Conservation (phyloP, 2,797 vertebrate species). For the Eulemur albifrons region DNA sequence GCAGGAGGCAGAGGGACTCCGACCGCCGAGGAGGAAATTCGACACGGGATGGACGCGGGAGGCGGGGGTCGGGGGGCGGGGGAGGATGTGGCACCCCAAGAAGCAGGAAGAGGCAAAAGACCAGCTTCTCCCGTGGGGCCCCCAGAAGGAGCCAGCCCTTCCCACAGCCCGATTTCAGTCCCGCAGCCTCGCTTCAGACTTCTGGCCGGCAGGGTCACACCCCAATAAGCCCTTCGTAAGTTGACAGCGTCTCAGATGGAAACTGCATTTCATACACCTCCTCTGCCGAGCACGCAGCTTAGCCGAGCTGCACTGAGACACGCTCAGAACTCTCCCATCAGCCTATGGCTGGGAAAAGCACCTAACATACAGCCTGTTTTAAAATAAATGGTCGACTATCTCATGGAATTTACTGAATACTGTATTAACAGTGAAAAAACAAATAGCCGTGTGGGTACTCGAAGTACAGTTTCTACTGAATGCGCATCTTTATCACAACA, state of each 20-base stretch:
- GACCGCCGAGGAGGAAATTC: neutral
- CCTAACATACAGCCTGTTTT: neutral
- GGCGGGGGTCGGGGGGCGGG: too few relatives aligned
- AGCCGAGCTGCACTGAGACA: neutral
- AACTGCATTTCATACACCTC: too few relatives aligned
- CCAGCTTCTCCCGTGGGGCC: neutral
- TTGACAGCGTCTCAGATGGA: neutral
- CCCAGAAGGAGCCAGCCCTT: neutral
- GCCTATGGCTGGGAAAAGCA: neutral
- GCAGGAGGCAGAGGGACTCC: neutral
- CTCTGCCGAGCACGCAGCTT: rapidly evolving
- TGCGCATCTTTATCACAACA: neutral
- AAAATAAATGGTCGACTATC: neutral
- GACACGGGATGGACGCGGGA: rapidly evolving
- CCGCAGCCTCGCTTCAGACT: neutral
- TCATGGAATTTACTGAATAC: neutral
- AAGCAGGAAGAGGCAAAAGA: too few relatives aligned
- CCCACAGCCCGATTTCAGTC: neutral
- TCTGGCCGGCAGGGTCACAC: neutral
- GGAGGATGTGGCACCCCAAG: neutral
- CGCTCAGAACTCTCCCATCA: neutral
- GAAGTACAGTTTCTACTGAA: neutral
- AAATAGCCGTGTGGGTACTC: neutral
- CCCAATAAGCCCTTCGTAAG: neutral
- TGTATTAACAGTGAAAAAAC: neutral